These are phyloP conservation scores for Dynastes maya DNA, from an alignment of 2,888 invertebrate genomes.

Conservation along the genomic window DNA sequence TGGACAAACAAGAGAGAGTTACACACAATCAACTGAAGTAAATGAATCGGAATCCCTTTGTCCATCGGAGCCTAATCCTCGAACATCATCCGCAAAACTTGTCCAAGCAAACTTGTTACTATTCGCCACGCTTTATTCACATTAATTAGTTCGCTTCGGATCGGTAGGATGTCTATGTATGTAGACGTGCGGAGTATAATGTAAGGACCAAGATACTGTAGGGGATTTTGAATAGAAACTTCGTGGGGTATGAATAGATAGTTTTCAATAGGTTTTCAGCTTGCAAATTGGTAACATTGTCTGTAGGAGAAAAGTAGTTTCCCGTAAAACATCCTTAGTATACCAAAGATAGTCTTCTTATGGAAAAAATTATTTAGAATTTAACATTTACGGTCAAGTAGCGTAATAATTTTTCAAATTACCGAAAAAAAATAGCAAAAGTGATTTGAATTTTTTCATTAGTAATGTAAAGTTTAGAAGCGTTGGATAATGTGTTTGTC, in stretches of 20 bases:
- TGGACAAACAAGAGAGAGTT: slow-evolving; percentile 61
- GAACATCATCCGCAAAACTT: slow-evolving; percentile 46
- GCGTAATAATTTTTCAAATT: too few species aligned
- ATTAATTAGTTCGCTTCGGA: slow-evolving; percentile 52
- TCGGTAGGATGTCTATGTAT: background rate
- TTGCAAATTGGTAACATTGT: too few species aligned
- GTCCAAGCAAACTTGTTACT: slow-evolving; percentile 57
- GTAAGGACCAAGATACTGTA: background rate
- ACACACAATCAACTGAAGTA: slow-evolving; percentile 63
- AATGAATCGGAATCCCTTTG: slow-evolving; percentile 65
- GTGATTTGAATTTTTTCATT: too few species aligned
- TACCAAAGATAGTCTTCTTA: too few species aligned
- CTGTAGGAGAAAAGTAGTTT: too few species aligned
- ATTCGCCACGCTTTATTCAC: slow-evolving; percentile 53
- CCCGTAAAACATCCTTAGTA: too few species aligned
- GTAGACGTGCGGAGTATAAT: background rate
- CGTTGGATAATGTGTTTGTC: too few species aligned
- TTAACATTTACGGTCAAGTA: too few species aligned
- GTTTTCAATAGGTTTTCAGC: too few species aligned
- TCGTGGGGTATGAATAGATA: background rate
- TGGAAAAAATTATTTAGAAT: too few species aligned
- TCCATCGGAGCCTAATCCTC: slow-evolving; percentile 59
- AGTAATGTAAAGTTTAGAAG: too few species aligned
- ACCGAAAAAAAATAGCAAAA: too few species aligned
- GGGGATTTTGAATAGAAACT: background rate